Base-by-base conservation (phyloP, 2,113 vertebrate genomes). In the Megatriorchis doriae region DNA sequence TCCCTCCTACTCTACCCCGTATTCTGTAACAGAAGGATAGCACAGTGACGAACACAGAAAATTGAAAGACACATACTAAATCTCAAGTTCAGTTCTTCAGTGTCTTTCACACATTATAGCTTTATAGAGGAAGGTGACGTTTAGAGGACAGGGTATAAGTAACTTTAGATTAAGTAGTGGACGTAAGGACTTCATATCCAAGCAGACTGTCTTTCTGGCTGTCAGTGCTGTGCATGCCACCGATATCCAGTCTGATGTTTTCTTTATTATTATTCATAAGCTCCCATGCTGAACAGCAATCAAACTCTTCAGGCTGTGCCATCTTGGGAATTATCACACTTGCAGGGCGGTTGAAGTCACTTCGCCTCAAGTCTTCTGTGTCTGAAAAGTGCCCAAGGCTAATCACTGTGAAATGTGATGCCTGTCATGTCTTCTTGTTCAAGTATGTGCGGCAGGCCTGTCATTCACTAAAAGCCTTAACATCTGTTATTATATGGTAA, bases 401-500 rank as follows among this genome's bases (percentile, higher is more conserved):
- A 96, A 96, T 96, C 91, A 40, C 84, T 90, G 91, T 38, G 85
- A 81, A 80, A 80, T 95, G 95, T 80, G 93, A 94, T 0, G 84
- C 89, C 84, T 94, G 93, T 82, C 91, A 55, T 94, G 84, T 93
- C 93, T 53, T 55, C 93, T 78, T 81, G 81, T 82, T 83, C 87
- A n/a, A 90, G 81, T 32, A 16, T 45, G 55, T 82, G 79, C 40
- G n/a, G 79, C 88, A 74, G 90, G 92, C 79, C 89, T 94, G 97
- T 83, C 94, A 78, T 94, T 97, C 89, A 77, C 93, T 83, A 77
- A 93, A 94, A 94, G 81, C 94, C 93, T 88, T 88, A 80, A 91
- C 93, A 95, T 91, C 94, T 95, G 95, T 93, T 94, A 95, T 94
- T 96, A 91, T 81, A 67, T 29, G 94, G 89, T 96, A 94, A 96